Evolutionary conservation across 2,888 invertebrate genomes (phyloP).

Genomic region (Thecocarcelia acutangulata): DNA sequence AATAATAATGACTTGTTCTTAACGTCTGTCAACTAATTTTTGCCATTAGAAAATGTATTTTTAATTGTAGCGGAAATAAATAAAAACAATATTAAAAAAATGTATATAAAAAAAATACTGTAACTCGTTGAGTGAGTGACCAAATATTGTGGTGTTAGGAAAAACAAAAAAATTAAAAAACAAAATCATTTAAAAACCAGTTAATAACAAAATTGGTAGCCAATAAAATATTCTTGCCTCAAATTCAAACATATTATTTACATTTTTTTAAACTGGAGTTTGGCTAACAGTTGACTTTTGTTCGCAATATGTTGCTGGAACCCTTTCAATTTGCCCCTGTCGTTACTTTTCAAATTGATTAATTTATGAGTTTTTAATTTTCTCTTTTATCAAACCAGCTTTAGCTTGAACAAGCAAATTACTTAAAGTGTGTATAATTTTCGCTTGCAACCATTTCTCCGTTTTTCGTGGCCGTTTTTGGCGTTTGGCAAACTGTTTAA

Average conservation of each 20-base stretch:
- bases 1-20: slow-evolving; percentile 67
- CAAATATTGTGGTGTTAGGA: neutral
- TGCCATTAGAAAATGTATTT: slow-evolving; percentile 68
- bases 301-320: neutral
- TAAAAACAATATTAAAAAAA: slow-evolving; percentile 35
- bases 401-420: slow-evolving; percentile 8
- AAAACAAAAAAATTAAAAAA: neutral
- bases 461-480: neutral
- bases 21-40: slow-evolving; percentile 68
- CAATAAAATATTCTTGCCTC: slow-evolving; percentile 43
- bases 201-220: slow-evolving; percentile 1
- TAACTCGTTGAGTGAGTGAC: slow-evolving; percentile 11
- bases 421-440: slow-evolving; percentile 39
- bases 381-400: slow-evolving; percentile 24
- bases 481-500: slow-evolving; percentile 29
- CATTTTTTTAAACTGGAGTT: too few species aligned
- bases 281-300: slow-evolving; percentile 1
- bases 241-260: slow-evolving; percentile 28
- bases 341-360: slow-evolving; percentile 9
- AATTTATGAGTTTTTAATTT: slow-evolving; percentile 57
- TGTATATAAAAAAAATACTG: too few species aligned
- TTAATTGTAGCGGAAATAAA: slow-evolving; percentile 68
- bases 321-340: neutral
- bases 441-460: slow-evolving; percentile 18
- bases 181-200: slow-evolving; percentile 24